A percentile compares a stretch with the other conserved stretches of the same genome.
These are phyloP conservation scores for Drosophila macrothrix DNA, from an alignment of 2,888 invertebrate genomes.

Conservation along the genomic window DNA sequence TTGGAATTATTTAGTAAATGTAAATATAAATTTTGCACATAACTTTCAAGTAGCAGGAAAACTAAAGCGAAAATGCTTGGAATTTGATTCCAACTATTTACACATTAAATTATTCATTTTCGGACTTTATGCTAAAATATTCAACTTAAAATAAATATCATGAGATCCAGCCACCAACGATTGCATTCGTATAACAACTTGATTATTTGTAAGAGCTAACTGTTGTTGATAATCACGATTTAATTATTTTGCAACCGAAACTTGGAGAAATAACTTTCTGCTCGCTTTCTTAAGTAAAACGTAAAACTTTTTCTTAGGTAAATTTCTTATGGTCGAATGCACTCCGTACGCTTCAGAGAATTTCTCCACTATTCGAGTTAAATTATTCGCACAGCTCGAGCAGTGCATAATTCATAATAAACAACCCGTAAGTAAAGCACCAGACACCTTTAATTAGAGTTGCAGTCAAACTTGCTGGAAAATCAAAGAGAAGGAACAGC, in stretches of 20 bases:
- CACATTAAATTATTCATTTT: neutral
- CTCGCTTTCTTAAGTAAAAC: neutral
- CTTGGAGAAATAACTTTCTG: constrained; percentile 18
- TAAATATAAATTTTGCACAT: neutral
- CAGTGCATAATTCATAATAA: constrained; percentile 37
- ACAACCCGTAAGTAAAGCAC: constrained; percentile 33
- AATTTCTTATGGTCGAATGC: constrained; percentile 38
- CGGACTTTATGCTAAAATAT: neutral
- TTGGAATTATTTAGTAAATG: neutral
- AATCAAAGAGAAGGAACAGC: constrained; percentile 15
- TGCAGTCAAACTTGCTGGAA: constrained; percentile 32
- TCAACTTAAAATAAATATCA: neutral
- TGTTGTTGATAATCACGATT: constrained; percentile 35
- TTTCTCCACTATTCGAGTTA: constrained; percentile 26
- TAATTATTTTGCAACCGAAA: constrained; percentile 42
- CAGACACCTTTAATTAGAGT: constrained; percentile 69
- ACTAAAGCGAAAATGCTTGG: neutral
- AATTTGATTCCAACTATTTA: neutral
- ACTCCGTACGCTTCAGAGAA: constrained; percentile 18
- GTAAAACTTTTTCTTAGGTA: constrained; percentile 27
- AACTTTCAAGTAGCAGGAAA: neutral
- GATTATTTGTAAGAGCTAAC: constrained; percentile 21
- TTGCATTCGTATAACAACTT: neutral
- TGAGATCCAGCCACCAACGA: neutral
- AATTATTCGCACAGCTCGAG: constrained; percentile 35